Conservation (phyloP, 2,113 vertebrate species). For the Megaceryle torquata region DNA sequence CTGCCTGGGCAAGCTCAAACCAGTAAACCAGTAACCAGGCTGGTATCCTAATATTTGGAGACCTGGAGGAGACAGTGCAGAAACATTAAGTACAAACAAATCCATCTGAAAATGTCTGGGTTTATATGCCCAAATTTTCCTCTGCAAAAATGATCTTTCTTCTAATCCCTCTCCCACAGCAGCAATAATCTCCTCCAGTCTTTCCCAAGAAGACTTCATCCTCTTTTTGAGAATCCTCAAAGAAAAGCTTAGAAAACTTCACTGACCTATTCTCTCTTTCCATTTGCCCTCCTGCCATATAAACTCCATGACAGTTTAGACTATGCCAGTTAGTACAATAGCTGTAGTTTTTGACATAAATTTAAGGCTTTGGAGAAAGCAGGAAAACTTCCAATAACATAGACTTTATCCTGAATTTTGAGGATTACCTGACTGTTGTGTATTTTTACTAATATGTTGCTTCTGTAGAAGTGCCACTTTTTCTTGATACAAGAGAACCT, state of each 20-base stretch:
- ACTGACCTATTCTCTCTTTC: neutral
- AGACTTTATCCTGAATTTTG: neutral
- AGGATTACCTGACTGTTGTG: neutral
- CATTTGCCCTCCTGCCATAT: neutral
- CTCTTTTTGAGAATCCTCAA: neutral
- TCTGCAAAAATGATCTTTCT: neutral
- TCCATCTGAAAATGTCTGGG: neutral
- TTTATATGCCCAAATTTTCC: neutral
- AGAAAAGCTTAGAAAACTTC: neutral
- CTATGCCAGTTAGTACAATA: neutral
- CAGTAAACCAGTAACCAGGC: neutral
- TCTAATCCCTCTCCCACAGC: neutral
- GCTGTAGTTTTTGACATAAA: neutral
- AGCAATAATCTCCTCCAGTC: neutral
- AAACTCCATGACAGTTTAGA: neutral
- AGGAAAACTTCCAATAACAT: neutral
- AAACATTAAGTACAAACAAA: neutral
- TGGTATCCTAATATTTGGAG: neutral
- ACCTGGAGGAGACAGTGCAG: neutral
- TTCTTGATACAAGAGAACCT: neutral
- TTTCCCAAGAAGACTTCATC: neutral
- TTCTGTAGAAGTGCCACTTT: neutral
- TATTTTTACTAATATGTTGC: neutral
- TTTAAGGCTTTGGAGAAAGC: neutral
- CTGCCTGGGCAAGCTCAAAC: accelerated